Percentiles rank a stretch among this genome's conserved stretches.
Conservation (phyloP, 2,797 vertebrate genomes). For the Sebastiscus tertius region DNA sequence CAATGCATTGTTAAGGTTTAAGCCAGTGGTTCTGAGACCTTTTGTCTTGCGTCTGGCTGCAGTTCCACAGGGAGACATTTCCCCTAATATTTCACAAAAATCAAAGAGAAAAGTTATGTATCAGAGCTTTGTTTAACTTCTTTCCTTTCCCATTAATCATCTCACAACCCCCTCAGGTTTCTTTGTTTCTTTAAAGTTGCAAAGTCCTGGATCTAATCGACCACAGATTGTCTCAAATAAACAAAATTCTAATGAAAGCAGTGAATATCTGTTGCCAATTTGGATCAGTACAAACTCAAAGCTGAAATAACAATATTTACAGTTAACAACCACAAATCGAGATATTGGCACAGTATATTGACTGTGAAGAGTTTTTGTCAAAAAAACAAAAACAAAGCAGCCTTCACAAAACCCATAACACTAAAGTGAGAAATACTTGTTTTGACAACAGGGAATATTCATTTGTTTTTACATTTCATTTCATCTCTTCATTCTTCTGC, state of each 20-base stretch:
- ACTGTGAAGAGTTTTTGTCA: background rate
- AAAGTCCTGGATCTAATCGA: background rate
- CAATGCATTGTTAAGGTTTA: background rate
- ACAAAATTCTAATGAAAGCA: background rate
- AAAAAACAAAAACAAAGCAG: background rate
- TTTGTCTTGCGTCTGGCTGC: background rate
- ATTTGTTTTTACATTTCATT: slow-evolving; percentile 1
- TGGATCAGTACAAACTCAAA: background rate
- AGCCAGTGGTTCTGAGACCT: background rate
- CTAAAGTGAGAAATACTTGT: background rate
- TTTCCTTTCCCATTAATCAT: background rate
- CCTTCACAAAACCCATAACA: background rate
- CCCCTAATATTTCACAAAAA: background rate
- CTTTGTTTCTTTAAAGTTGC: background rate
- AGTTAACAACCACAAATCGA: background rate
- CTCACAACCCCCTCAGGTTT: background rate
- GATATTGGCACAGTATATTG: background rate
- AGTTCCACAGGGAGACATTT: background rate
- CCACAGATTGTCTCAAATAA: background rate
- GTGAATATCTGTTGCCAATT: background rate
- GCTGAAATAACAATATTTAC: background rate
- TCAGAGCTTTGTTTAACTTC: background rate
- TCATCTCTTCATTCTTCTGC: slow-evolving; percentile 22
- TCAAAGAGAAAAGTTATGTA: background rate
- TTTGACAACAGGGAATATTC: background rate